Percentiles rank a stretch among this genome's conserved stretches.
Evolutionary conservation across 2,113 vertebrate species (phyloP).

Genomic region (Dunckerocampus dactyliophorus): DNA sequence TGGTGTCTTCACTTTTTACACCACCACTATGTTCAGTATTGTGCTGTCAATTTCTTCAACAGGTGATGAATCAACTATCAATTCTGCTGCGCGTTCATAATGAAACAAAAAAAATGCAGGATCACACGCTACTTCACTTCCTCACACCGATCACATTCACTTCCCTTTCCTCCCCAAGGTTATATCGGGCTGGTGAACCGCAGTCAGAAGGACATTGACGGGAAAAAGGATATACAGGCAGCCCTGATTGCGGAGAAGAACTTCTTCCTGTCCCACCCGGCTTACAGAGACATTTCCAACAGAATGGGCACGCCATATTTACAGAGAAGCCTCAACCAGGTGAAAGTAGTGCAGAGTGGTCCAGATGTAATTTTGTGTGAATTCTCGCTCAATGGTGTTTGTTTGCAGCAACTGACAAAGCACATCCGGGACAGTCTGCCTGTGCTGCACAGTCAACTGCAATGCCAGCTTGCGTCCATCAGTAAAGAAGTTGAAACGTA

Average conservation of each 20-base stretch:
- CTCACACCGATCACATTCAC: conserved; percentile 1
- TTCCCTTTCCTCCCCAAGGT: conserved; percentile 55
- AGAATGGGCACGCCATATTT: conserved; percentile 79
- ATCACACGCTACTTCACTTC: conserved; percentile 15
- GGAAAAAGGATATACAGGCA: conserved; percentile 79
- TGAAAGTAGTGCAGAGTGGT: conserved; percentile 12
- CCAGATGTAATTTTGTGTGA: background rate
- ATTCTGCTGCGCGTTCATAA: no score
- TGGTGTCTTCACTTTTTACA: no score
- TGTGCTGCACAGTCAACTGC: conserved; percentile 80
- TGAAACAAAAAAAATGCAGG: no score
- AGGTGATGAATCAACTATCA: no score
- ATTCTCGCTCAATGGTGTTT: conserved; percentile 12
- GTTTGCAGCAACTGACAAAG: conserved; percentile 87
- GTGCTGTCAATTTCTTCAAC: no score
- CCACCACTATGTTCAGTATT: no score
- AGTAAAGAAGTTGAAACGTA: conserved; percentile 85
- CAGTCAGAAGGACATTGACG: conserved; percentile 85
- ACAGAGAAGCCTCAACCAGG: conserved; percentile 80
- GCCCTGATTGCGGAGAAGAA: conserved; percentile 76
- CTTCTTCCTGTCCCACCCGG: conserved; percentile 74
- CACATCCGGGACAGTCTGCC: conserved; percentile 88
- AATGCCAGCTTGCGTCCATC: conserved; percentile 79
- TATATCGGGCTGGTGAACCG: conserved; percentile 84
- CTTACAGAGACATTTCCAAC: conserved; percentile 80